phyloP scores from a whole-genome alignment of 2,888 invertebrate genomes.

The Hydraecia micacea region DNA sequence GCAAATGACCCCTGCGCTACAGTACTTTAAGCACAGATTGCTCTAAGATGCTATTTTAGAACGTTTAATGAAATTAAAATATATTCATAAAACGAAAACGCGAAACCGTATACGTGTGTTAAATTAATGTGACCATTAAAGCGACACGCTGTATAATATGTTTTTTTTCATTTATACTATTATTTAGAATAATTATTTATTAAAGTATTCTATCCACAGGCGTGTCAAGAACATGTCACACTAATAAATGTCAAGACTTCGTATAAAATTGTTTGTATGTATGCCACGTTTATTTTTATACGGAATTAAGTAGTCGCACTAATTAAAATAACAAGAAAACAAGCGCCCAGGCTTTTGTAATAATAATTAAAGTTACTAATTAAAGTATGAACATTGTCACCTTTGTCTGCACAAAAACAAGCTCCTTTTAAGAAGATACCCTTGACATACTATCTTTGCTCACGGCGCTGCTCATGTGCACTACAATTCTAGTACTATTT shows the following conservation, averaged over 20 bases:
- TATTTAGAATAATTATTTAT: neutral
- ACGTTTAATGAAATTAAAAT: too few species aligned
- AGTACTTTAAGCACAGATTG: too few species aligned
- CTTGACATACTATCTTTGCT: neutral
- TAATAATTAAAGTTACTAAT: neutral
- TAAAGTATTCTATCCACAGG: constrained; percentile 2
- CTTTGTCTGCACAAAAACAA: neutral
- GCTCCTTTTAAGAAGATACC: neutral
- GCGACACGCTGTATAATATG: neutral
- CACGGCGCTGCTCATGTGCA: neutral
- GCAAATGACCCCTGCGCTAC: too few species aligned
- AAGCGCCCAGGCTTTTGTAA: neutral
- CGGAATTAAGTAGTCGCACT: neutral
- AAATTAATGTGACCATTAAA: neutral
- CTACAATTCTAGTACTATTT: neutral
- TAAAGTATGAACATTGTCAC: constrained; percentile 18
- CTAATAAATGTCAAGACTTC: constrained; percentile 38
- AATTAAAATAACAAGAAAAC: constrained; percentile 9
- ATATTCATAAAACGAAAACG: too few species aligned
- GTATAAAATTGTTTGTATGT: neutral
- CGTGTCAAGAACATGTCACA: neutral
- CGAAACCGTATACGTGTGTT: neutral
- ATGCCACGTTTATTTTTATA: constrained; percentile 6
- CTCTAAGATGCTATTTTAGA: neutral
- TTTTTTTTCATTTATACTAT: neutral